Evolutionary conservation across 2,888 invertebrate species (phyloP), one percentile per base, ranked within the genome.

Genomic region (Limulus polyphemus): DNA sequence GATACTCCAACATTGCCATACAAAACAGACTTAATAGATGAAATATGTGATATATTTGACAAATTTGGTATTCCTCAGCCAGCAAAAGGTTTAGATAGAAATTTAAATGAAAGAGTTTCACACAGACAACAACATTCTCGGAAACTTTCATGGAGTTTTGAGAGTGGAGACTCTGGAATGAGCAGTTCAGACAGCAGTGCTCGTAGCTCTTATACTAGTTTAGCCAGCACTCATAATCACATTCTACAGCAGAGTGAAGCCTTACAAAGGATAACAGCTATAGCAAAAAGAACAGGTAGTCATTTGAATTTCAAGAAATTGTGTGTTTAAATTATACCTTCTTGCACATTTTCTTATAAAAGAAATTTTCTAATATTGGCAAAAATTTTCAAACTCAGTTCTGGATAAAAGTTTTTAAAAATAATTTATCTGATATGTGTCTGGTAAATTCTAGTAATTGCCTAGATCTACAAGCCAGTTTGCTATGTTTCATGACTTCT

Each of bases 1-100:
- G 98, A 98, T 77, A 79, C 97, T 71, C 94, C 95, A 0, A 82
- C 84, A 65, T 92, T 98, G 77, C 98, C 99, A 0, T 89, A 95
- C 75, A 84, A 87, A 74, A 83, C 84, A 67, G 88, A 91, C 62
- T 88, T 97, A 71, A 83, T 87, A 70, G 84, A 87, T 54, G 97
- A 97, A 79, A 83, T 97, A 58, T 75, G 77, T 69, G 77, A 78
- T 70, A 77, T 80, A 65, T 76, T 80, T 68, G 77, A 87, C 74
- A 88, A 87, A 13, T 66, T 61, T 62, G 66, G 66, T 10, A 61
- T 66, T 4, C 49, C 62, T 14, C 60, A 61, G 11, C 55, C 50
- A 12, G n/a, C 16, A 56, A 63, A 60, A 52, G 63, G 59, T 16
- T 56, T 61, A 0, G 64, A 63, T 55, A 55, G 60, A 9, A 67